Base-by-base conservation (phyloP, 2,113 vertebrate genomes). In the Malurus elegans region DNA sequence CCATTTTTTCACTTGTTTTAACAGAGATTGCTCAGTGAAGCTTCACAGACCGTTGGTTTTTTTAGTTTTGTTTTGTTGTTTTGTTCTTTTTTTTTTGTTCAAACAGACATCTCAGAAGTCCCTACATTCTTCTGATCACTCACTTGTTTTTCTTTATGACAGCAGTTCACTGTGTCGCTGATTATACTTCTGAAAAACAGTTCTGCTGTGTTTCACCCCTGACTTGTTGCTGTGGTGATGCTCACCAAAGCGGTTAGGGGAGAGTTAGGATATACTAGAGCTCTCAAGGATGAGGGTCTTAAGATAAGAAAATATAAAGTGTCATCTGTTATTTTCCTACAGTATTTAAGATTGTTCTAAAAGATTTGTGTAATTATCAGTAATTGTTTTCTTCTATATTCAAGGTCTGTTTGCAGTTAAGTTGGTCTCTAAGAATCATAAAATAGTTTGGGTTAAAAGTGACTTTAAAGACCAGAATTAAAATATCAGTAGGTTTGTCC, bases 91-190 rank as follows among this genome's bases (percentile, higher is more conserved):
- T 34, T 44, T 34, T 32, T 5, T 10, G 1, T 88, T 87, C 34
- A 79, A 62, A 44, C 1, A 32, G 57, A 64, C 6, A 8, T 4
- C 9, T 51, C 0, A 0, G 20, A 51, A 53, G 5, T 58, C 20
- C 29, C 40, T 78, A 13, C 15, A 29, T 29, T 61, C 7, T 73
- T 70, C 24, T 86, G 31, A 75, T n/a, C 8, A 14, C 14, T 58
- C 4, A 28, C 4, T 72, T 53, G 18, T 12, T 40, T 64, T 79
- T 78, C 8, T 64, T 85, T 79, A 32, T 51, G 53, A 51, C 4
- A 56, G 23, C 21, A 56, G 7, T 57, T 85, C 29, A 47, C 17
- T 17, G 15, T 71, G 65, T 71, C 34, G 32, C 25, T 58, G 65
- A 66, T 58, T 32, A 12, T 38, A 51, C 3, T 78, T 84, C n/a